phyloP scores from a whole-genome alignment of 2,797 vertebrate species.

The Acanthurus tractus region DNA sequence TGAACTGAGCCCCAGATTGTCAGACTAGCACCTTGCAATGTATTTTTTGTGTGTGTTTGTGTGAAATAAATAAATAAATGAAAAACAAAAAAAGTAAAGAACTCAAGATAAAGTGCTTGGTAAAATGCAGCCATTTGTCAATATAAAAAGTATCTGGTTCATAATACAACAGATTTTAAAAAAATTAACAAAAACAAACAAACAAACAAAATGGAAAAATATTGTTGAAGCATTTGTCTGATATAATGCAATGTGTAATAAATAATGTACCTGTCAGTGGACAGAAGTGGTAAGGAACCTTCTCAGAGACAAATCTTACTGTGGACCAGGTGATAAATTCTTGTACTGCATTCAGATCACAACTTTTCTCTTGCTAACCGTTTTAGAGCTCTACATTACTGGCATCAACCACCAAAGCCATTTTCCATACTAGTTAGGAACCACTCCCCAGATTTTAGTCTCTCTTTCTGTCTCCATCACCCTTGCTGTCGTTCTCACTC shows the following conservation, averaged over 20 bases:
- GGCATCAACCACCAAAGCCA: slow-evolving; percentile 46
- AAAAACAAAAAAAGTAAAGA: neutral
- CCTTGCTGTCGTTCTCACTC: slow-evolving; percentile 40
- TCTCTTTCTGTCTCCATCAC: slow-evolving; percentile 37
- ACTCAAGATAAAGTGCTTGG: neutral
- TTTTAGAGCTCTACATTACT: slow-evolving; percentile 30
- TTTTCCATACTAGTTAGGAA: slow-evolving; percentile 59
- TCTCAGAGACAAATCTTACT: neutral
- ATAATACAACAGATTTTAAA: too few relatives aligned
- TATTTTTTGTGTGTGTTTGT: too few relatives aligned
- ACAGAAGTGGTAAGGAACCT: neutral
- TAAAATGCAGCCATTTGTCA: neutral
- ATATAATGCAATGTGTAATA: neutral
- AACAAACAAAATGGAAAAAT: neutral
- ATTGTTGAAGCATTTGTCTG: neutral
- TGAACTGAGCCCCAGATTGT: neutral
- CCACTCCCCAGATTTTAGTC: slow-evolving; percentile 56
- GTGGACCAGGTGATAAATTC: slow-evolving; percentile 37
- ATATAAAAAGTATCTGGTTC: neutral
- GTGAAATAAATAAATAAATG: too few relatives aligned
- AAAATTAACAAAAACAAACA: neutral
- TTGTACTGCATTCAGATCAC: slow-evolving; percentile 52
- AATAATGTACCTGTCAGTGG: neutral
- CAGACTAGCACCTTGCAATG: neutral
- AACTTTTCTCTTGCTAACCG: slow-evolving; percentile 38